Conservation (phyloP, 2,888 invertebrate species). For the Ectropis crepuscularia region DNA sequence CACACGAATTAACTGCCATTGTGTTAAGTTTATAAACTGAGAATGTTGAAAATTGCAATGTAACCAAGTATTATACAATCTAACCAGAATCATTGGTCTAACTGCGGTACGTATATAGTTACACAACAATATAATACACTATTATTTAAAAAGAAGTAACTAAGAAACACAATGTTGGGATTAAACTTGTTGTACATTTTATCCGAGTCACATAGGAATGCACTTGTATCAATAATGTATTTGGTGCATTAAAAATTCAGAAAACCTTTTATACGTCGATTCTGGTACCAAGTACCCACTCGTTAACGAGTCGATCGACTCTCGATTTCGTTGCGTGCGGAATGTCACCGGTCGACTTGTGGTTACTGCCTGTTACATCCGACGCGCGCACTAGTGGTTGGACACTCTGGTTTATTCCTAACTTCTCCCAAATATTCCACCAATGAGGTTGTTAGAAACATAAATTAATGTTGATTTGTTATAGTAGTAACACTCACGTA, state of each 20-base stretch:
- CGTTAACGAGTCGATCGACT: constrained; percentile 60
- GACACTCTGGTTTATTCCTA: no score
- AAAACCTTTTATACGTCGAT: constrained; percentile 42
- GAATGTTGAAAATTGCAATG: constrained; percentile 50
- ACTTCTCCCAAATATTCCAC: no score
- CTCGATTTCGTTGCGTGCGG: constrained; percentile 67
- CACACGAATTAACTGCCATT: constrained; percentile 64
- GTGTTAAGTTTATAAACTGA: constrained; percentile 64
- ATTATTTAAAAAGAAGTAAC: neutral
- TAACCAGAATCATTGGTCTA: constrained; percentile 5
- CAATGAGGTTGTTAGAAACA: no score
- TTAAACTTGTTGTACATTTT: constrained; percentile 1
- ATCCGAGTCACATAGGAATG: constrained; percentile 24
- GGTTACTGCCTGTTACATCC: constrained; percentile 34
- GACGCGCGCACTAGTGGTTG: constrained; percentile 19
- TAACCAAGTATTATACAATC: constrained; percentile 40
- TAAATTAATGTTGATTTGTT: no score
- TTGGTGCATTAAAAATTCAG: constrained; percentile 23
- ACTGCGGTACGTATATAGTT: neutral
- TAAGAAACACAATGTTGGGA: neutral
- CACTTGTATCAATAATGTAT: constrained; percentile 33
- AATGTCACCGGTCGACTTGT: constrained; percentile 60
- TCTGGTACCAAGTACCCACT: constrained; percentile 58
- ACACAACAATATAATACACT: neutral
- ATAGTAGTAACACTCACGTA: no score